Evolutionary conservation across 2,888 invertebrate genomes (phyloP).

Genomic region (Scrobipalpa costella): DNA sequence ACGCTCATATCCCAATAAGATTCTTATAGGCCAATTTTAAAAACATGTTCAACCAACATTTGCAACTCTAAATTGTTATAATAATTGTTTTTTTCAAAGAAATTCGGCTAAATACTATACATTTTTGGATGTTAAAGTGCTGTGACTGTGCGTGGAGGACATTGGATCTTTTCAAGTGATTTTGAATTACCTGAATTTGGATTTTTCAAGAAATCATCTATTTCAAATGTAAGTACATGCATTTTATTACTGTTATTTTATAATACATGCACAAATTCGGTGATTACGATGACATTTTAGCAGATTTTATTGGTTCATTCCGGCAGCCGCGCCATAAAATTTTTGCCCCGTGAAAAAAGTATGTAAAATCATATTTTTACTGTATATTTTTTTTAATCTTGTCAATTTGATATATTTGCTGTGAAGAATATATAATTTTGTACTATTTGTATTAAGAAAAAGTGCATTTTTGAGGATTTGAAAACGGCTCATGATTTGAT

Average conservation of each 20-base stretch:
- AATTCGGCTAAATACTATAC: constrained; percentile 40
- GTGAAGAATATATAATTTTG: not conserved
- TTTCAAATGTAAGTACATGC: constrained; percentile 54
- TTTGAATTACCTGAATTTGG: constrained; percentile 28
- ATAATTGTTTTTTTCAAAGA: constrained; percentile 49
- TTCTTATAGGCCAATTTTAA: constrained; percentile 78
- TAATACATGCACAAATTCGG: not conserved
- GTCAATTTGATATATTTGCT: not conserved
- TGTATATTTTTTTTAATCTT: not conserved
- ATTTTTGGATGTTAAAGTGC: constrained; percentile 53
- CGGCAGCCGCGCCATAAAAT: not conserved
- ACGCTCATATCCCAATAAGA: constrained; percentile 65
- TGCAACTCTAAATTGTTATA: constrained; percentile 44
- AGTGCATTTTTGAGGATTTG: too few species aligned
- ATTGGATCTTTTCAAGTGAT: constrained; percentile 37
- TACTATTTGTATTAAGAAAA: too few species aligned
- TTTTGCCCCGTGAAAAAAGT: not conserved
- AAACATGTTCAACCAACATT: constrained; percentile 40
- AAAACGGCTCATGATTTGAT: not conserved
- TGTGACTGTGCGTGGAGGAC: constrained; percentile 49
- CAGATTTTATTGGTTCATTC: not conserved
- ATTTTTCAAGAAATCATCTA: constrained; percentile 34
- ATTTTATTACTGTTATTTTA: constrained; percentile 36
- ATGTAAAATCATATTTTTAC: not conserved
- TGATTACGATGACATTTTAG: not conserved